Conservation (phyloP, 1,140 invertebrate genomes). For the Drosophila pseudoobscura region DNA sequence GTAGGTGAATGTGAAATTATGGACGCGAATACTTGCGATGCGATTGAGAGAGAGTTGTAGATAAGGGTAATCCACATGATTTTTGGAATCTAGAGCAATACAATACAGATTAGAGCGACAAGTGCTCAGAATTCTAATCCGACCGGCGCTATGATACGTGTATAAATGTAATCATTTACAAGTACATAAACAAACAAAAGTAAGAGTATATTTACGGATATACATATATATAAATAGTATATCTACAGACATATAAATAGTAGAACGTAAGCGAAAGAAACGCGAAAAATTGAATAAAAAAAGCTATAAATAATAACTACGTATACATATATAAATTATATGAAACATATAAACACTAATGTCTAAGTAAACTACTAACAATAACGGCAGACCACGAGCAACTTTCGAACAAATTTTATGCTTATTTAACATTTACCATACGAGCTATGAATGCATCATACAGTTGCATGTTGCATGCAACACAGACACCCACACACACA, state of each 20-base stretch:
- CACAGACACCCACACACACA: conserved; percentile 87
- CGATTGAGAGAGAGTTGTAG: conserved; percentile 32
- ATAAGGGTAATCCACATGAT: conserved; percentile 37
- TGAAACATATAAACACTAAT: conserved; percentile 89
- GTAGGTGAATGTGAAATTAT: conserved; percentile 19
- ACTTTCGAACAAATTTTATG: conserved; percentile 96
- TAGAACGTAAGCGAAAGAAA: conserved; percentile 55
- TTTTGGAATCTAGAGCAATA: conserved; percentile 63
- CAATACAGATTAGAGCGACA: conserved; percentile 47
- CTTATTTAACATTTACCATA: conserved; percentile 88
- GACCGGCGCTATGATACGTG: conserved; percentile 68
- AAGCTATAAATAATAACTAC: conserved; percentile 48
- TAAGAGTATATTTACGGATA: conserved; percentile 42
- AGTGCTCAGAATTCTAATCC: conserved; percentile 63
- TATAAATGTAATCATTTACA: conserved; percentile 51
- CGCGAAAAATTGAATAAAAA: conserved; percentile 47
- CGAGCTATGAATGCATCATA: conserved; percentile 82
- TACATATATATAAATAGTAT: conserved; percentile 44
- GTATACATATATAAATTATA: conserved; percentile 56
- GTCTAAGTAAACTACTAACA: conserved; percentile 88
- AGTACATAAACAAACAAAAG: conserved; percentile 45
- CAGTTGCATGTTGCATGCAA: conserved; percentile 98
- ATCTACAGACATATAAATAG: conserved; percentile 51
- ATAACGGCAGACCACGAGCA: conserved; percentile 93
- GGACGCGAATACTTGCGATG: not conserved